A percentile compares a stretch with the other conserved stretches of the same genome.
phyloP scores from a whole-genome alignment of 2,113 vertebrate genomes.

The Callopanchax toddi region DNA sequence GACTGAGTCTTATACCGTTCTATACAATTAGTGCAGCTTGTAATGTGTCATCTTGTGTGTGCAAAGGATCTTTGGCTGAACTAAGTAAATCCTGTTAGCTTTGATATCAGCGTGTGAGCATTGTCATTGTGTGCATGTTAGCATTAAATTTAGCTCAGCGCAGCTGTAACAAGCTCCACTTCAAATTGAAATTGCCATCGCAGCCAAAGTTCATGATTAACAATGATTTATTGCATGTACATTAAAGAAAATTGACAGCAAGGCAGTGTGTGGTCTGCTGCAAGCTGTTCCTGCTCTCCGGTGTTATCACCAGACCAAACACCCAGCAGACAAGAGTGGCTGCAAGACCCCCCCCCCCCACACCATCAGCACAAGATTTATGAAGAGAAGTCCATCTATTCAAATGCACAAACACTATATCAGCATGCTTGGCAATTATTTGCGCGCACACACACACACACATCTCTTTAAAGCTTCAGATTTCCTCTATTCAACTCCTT shows the following conservation, averaged over 20 bases:
- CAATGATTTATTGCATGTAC: not conserved
- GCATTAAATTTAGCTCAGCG: slow-evolving; percentile 1
- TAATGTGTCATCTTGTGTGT: not conserved
- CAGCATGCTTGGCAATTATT: slow-evolving; percentile 59
- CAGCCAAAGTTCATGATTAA: slow-evolving; percentile 6
- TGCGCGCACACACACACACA: not conserved
- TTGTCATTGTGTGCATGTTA: slow-evolving; percentile 3
- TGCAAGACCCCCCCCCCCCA: not conserved
- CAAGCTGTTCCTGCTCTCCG: slow-evolving; percentile 9
- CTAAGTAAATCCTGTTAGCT: not conserved
- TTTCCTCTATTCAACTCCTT: slow-evolving; percentile 35
- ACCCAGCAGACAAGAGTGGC: slow-evolving; percentile 14
- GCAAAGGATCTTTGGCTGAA: not conserved
- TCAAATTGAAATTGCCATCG: slow-evolving; percentile 15
- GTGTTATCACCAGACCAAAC: slow-evolving; percentile 19
- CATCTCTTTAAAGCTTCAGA: slow-evolving; percentile 42
- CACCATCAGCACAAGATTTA: slow-evolving; percentile 33
- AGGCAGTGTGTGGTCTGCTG: slow-evolving; percentile 10
- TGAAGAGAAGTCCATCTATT: slow-evolving; percentile 33
- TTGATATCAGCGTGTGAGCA: not conserved
- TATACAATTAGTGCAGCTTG: not conserved
- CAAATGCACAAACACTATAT: slow-evolving; percentile 57
- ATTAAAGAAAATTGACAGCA: slow-evolving; percentile 1
- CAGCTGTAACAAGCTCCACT: slow-evolving; percentile 5
- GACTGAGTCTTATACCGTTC: not conserved